Percentiles rank a stretch among this genome's conserved stretches.
phyloP scores from a whole-genome alignment of 2,888 invertebrate species.

The Antitype chi region DNA sequence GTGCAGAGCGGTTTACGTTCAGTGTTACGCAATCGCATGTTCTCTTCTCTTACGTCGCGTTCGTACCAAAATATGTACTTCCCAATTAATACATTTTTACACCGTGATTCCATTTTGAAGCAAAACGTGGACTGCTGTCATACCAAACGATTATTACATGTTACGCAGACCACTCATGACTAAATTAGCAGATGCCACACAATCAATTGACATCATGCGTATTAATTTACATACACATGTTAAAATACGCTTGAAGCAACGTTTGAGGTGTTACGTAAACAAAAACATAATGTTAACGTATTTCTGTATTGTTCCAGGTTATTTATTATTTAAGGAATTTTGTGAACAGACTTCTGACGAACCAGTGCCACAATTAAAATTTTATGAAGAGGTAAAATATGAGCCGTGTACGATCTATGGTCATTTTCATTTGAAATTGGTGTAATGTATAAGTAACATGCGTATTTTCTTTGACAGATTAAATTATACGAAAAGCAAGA shows the following conservation, averaged over 20 bases:
- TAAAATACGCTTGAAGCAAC: slow-evolving; percentile 39
- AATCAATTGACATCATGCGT: slow-evolving; percentile 59
- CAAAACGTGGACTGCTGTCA: slow-evolving; percentile 58
- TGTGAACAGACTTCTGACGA: slow-evolving; percentile 99
- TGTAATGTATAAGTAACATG: slow-evolving; percentile 17
- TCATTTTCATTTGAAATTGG: slow-evolving; percentile 12
- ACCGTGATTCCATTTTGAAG: slow-evolving; percentile 53
- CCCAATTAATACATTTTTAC: slow-evolving; percentile 17
- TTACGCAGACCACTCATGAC: slow-evolving; percentile 57
- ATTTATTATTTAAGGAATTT: slow-evolving; percentile 99
- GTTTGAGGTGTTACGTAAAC: slow-evolving; percentile 47
- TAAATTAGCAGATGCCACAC: slow-evolving; percentile 60
- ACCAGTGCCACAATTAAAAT: slow-evolving; percentile 99
- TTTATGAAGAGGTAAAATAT: slow-evolving; percentile 98
- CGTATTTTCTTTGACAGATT: slow-evolving; percentile 93
- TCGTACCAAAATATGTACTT: slow-evolving; percentile 19
- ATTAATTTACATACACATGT: slow-evolving; percentile 59
- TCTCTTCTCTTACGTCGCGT: slow-evolving; percentile 25
- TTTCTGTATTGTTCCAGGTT: slow-evolving; percentile 93
- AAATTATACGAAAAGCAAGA: slow-evolving; percentile 99
- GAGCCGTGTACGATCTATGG: slow-evolving; percentile 8
- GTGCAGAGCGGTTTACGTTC: slow-evolving; percentile 18
- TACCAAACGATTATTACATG: slow-evolving; percentile 49
- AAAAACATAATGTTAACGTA: slow-evolving; percentile 48
- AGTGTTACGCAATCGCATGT: slow-evolving; percentile 35